A percentile compares a stretch with the other conserved stretches of the same genome.
These are phyloP conservation scores for Lithobates pipiens DNA, from an alignment of 2,797 vertebrate genomes.

Conservation along the genomic window DNA sequence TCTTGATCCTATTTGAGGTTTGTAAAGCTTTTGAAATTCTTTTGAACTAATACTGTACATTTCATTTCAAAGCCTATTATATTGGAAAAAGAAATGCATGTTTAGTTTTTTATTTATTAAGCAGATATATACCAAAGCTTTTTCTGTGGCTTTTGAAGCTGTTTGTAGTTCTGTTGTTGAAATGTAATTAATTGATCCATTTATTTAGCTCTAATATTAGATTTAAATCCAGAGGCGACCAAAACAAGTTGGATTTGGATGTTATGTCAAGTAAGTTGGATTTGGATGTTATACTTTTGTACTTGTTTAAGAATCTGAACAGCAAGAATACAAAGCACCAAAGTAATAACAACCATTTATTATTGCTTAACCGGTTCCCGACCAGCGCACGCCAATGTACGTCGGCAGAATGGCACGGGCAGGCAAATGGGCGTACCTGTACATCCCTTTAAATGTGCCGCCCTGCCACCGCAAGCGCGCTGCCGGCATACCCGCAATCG, in stretches of 20 bases:
- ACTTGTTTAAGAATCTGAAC: neutral
- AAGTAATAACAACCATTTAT: too few species aligned
- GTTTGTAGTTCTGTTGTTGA: neutral
- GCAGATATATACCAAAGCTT: slow-evolving; percentile 11
- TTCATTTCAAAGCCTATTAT: slow-evolving; percentile 36
- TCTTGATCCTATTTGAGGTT: slow-evolving; percentile 39
- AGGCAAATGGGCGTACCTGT: too few species aligned
- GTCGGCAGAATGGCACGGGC: too few species aligned
- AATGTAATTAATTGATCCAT: slow-evolving; percentile 31
- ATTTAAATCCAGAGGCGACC: neutral
- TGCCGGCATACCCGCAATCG: too few species aligned
- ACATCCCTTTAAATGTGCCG: too few species aligned
- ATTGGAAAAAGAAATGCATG: slow-evolving; percentile 7
- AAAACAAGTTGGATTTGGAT: neutral
- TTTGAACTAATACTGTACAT: slow-evolving; percentile 34
- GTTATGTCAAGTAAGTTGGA: neutral
- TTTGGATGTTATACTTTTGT: neutral
- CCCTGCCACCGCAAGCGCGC: too few species aligned
- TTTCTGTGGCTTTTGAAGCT: neutral
- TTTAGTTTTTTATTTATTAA: slow-evolving; percentile 36
- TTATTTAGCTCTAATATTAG: neutral
- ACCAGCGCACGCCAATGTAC: too few species aligned
- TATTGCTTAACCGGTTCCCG: too few species aligned
- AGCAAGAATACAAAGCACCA: neutral
- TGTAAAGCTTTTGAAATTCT: neutral